A percentile compares a stretch with the other conserved stretches of the same genome.
Evolutionary conservation across 2,888 invertebrate genomes (phyloP).

Genomic region (Didymodactylos carnosus): DNA sequence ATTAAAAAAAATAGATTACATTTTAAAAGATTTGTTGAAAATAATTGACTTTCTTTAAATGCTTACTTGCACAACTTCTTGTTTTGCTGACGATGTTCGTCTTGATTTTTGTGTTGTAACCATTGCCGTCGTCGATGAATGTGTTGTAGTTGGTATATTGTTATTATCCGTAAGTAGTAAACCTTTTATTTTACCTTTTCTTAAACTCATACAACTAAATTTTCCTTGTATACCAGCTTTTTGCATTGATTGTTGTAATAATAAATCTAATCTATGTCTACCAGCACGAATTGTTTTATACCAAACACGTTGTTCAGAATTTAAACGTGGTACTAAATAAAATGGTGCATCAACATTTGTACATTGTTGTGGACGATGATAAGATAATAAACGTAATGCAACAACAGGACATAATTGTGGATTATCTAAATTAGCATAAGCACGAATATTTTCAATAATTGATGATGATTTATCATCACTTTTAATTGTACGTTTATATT

Average conservation of each 20-base stretch:
- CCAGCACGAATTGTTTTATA: slow-evolving; percentile 1
- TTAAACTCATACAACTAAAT: neutral
- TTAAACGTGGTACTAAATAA: neutral
- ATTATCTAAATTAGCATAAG: neutral
- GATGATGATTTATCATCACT: too few species aligned
- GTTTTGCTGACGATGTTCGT: too few species aligned
- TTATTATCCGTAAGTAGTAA: neutral
- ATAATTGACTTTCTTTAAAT: too few species aligned
- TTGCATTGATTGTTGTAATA: neutral
- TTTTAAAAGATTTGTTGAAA: too few species aligned
- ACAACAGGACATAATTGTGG: neutral
- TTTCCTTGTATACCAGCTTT: neutral
- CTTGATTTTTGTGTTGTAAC: neutral
- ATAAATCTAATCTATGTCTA: neutral
- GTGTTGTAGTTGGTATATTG: too few species aligned
- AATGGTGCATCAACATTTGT: neutral
- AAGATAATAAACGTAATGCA: neutral
- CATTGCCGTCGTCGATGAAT: neutral
- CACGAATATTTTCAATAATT: neutral
- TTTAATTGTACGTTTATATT: neutral
- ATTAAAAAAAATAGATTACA: too few species aligned
- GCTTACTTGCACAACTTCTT: too few species aligned
- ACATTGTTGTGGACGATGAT: neutral
- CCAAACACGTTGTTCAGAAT: neutral
- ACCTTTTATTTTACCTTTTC: slow-evolving; percentile 1